Evolutionary conservation across 30 jellyfish, hydroid and myxozoan species (phyloP).

Genomic region (Cassiopea xamachana): DNA sequence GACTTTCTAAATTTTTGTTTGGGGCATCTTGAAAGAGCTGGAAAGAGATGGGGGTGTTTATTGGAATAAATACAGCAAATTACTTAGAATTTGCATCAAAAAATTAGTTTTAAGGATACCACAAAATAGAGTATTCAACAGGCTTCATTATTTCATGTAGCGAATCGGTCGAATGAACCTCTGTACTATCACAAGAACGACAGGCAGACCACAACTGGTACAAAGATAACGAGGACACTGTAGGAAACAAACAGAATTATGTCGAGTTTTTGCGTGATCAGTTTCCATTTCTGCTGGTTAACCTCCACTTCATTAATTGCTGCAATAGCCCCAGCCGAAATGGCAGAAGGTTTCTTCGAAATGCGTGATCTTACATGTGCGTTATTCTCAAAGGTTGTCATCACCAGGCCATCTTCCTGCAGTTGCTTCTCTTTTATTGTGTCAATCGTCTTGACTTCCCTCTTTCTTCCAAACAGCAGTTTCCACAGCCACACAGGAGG

Average conservation of each 20-base stretch:
- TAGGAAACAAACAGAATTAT: conserved; percentile 33
- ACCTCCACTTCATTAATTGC: conserved; percentile 39
- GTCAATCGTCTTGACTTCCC: background rate
- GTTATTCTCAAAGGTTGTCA: conserved; percentile 9
- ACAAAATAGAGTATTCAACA: too few relatives aligned
- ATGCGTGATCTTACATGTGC: conserved; percentile 11
- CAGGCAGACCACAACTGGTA: conserved; percentile 27
- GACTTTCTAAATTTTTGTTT: too few relatives aligned
- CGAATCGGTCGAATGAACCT: too few relatives aligned
- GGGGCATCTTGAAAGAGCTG: too few relatives aligned
- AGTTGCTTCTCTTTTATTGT: conserved; percentile 31
- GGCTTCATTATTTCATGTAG: too few relatives aligned
- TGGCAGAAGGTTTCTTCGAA: conserved; percentile 1
- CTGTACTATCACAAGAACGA: background rate
- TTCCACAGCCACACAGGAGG: conserved; percentile 75
- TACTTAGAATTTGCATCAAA: too few relatives aligned
- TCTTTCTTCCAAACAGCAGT: conserved; percentile 21
- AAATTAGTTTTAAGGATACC: too few relatives aligned
- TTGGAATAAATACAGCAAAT: too few relatives aligned
- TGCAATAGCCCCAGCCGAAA: conserved; percentile 4
- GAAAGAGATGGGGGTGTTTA: too few relatives aligned
- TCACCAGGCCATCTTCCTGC: conserved; percentile 38
- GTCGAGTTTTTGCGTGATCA: conserved; percentile 42
- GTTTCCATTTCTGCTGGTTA: conserved; percentile 57
- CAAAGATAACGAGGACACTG: conserved; percentile 28